Base-by-base conservation (phyloP, 2,888 invertebrate genomes). In the Athripsodes cinereus region DNA sequence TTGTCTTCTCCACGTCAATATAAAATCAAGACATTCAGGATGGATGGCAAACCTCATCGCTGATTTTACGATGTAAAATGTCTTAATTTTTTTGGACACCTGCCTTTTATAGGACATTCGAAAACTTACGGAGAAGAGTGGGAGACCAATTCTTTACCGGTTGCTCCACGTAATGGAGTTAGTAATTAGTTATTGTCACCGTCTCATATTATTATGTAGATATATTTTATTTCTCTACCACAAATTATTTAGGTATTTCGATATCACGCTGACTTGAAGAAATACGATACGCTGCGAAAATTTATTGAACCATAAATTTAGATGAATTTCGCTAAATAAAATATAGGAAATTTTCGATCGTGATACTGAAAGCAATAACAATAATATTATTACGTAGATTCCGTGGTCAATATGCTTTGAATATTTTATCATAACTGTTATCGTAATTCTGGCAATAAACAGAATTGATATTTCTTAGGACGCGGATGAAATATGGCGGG, bases 251-350 rank as follows among this genome's bases (percentile, higher is more conserved):
- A 26, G 26, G 26, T 26, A 26, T 26, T 50, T 50, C 22, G 22
- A 50, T 50, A n/a, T 26, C 50, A 26, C 26, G 50, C 50, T 50
- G 50, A 16, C 21, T 50, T 13, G 22, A 50, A 50, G 50, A 50
- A 50, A 50, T 50, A 50, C 22, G 50, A 50, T 47, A 47, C 47
- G 13, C 8, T 21, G 3, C 3, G 47, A 13, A 47, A 19, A 21
- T 47, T 47, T 47, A 47, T 47, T 19, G 19, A 47, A 20, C 21
- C 47, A 47, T 47, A 47, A 47, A 47, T 21, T 20, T 19, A 47
- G 47, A 20, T 47, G 19, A 47, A 47, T 47, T 47, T 20, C 13
- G 40, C 5, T 8, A 40, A 40, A 40, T 13, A 40, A 40, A 8
- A 13, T 40, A 13, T n/a, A 13, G 40, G 16, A 40, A 40, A 40